phyloP scores from a whole-genome alignment of 2,888 invertebrate species.

The Nasonia oneida region DNA sequence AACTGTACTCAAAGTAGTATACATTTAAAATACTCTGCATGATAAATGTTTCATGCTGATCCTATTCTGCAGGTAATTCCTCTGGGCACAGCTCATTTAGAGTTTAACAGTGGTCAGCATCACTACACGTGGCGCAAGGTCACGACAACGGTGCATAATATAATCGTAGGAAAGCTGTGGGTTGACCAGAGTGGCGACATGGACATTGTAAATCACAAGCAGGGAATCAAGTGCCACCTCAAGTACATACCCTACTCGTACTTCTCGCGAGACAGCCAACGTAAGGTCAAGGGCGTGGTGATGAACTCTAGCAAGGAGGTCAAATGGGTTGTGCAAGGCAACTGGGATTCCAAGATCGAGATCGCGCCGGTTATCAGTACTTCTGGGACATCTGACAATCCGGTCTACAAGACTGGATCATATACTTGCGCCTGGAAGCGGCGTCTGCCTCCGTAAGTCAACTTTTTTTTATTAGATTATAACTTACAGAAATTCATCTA shows the following conservation, averaged over 20 bases:
- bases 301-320: conserved; percentile 88
- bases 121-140: conserved; percentile 99
- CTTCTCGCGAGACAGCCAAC: conserved; percentile 97
- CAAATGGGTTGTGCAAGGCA: conserved; percentile 88
- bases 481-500: neutral
- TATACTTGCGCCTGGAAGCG: conserved; percentile 93
- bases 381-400: conserved; percentile 86
- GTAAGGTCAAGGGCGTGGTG: conserved; percentile 92
- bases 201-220: conserved; percentile 95
- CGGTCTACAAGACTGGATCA: conserved; percentile 95
- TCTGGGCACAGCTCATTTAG: conserved; percentile 86
- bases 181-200: conserved; percentile 99
- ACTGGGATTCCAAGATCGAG: conserved; percentile 98
- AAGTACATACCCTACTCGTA: conserved; percentile 99
- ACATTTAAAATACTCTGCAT: neutral
- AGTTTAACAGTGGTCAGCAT: conserved; percentile 85
- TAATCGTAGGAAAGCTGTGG: conserved; percentile 99
- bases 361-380: conserved; percentile 92
- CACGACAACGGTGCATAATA: conserved; percentile 99
- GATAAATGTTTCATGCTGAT: neutral
- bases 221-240: conserved; percentile 96
- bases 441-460: conserved; percentile 85
- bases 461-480: neutral
- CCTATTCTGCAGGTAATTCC: conserved; percentile 82
- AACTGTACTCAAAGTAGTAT: neutral